phyloP scores from a whole-genome alignment of 2,888 invertebrate species.

The Dryobotodes eremita region DNA sequence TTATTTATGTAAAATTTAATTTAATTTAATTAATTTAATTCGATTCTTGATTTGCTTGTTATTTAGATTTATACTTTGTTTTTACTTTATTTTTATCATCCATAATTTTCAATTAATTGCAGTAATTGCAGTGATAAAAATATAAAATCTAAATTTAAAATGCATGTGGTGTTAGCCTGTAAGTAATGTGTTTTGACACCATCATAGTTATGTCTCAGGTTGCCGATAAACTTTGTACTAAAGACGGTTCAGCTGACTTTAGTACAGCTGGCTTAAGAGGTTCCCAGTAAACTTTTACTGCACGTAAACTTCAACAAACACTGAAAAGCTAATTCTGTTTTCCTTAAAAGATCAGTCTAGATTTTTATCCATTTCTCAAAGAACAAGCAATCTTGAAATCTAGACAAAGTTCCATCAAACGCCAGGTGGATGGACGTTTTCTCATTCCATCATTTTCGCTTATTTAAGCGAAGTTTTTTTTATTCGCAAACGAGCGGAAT shows the following conservation, averaged over 20 bases:
- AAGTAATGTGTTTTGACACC: not conserved
- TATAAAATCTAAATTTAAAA: too few species aligned
- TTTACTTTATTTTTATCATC: too few species aligned
- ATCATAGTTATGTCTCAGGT: too few species aligned
- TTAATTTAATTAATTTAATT: too few species aligned
- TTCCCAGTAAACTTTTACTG: constrained; percentile 6
- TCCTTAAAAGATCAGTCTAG: constrained; percentile 11
- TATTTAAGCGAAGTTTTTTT: constrained; percentile 60
- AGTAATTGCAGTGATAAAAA: too few species aligned
- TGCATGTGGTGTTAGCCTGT: too few species aligned
- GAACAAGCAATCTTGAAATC: constrained; percentile 45
- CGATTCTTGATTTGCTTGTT: too few species aligned
- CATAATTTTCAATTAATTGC: too few species aligned
- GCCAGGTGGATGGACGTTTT: constrained; percentile 49
- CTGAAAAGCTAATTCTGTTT: not conserved
- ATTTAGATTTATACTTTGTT: too few species aligned
- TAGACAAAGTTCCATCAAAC: constrained; percentile 40
- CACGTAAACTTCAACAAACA: not conserved
- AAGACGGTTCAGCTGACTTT: not conserved
- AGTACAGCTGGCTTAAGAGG: not conserved
- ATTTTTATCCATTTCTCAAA: constrained; percentile 11
- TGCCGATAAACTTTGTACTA: constrained; percentile 1
- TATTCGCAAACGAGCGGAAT: constrained; percentile 59
- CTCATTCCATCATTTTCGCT: constrained; percentile 60
- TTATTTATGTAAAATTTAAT: too few species aligned